A percentile compares a stretch with the other conserved stretches of the same genome.
Conservation (phyloP, 2,888 invertebrate species). For the Drosophila mettleri region DNA sequence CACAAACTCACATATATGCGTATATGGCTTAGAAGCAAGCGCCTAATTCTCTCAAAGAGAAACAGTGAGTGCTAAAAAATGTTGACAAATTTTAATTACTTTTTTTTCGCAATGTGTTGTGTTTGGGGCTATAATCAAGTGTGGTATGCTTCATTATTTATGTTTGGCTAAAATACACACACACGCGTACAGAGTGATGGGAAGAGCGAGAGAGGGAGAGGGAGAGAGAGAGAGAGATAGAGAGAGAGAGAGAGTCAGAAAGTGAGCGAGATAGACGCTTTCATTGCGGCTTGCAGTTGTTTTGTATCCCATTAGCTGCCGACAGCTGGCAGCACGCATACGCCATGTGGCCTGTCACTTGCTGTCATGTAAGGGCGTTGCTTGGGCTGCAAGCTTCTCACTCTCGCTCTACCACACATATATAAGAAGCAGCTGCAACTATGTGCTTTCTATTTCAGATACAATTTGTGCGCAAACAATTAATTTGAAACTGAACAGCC, state of each 20-base stretch:
- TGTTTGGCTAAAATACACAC: slow-evolving; percentile 45
- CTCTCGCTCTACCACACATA: slow-evolving; percentile 3
- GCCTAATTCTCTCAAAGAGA: slow-evolving; percentile 37
- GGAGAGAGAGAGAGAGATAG: slow-evolving; percentile 1
- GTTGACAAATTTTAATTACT: slow-evolving; percentile 77
- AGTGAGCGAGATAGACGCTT: slow-evolving; percentile 16
- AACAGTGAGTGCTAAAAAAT: slow-evolving; percentile 35
- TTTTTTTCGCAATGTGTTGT: slow-evolving; percentile 50
- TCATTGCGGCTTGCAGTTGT: slow-evolving; percentile 45
- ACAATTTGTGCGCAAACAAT: slow-evolving; percentile 62
- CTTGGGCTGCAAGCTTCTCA: slow-evolving; percentile 31
- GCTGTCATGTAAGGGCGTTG: slow-evolving; percentile 74
- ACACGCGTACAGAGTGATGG: slow-evolving; percentile 10
- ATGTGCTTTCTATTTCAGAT: slow-evolving; percentile 33
- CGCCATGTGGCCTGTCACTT: slow-evolving; percentile 77
- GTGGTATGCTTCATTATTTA: slow-evolving; percentile 75
- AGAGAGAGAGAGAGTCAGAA: slow-evolving; percentile 3
- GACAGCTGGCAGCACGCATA: slow-evolving; percentile 66
- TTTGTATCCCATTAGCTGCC: slow-evolving; percentile 58
- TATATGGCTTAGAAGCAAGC: slow-evolving; percentile 23
- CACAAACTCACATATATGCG: neutral
- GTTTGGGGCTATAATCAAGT: slow-evolving; percentile 66
- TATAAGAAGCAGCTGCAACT: slow-evolving; percentile 21
- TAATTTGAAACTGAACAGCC: slow-evolving; percentile 60
- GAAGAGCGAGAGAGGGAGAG: slow-evolving; percentile 7